Evolutionary conservation across 2,113 vertebrate genomes (phyloP), one percentile per base, ranked within the genome.

Genomic region (Myrmecobius fasciatus): DNA sequence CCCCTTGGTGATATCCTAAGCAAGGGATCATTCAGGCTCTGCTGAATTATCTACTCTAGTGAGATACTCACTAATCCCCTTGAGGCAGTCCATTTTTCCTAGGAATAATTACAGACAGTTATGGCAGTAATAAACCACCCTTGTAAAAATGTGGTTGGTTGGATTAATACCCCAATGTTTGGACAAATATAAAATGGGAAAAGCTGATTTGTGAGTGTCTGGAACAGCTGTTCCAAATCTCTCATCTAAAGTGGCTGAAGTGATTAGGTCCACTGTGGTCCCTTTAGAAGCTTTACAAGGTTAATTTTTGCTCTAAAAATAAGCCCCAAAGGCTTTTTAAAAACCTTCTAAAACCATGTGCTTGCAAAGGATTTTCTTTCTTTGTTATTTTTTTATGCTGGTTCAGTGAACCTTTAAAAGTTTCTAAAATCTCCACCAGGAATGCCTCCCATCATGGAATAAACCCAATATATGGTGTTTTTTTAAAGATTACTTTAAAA

Each of bases 251-350:
- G 83, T 14, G 56, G 49, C 90, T 92, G n/a, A n/a, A 60, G 48
- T 17, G 88, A 93, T 93, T 52, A 56, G 56, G 83, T 49, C 91
- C 89, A 94, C 89, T 5, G 8, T 91, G 92, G 49, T 67, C 97
- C 92, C 97, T 96, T 96, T 98, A 97, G 96, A 95, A 91, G 90
- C 92, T 97, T 97, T 95, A 97, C 43, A 94, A 96, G 94, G 95
- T 96, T 94, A 97, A 97, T 92, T 7, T 92, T 96, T 96, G 93
- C 92, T 95, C 95, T 96, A 94, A 98, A 97, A 96, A 94, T 97
- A 97, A 97, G 94, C 94, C 96, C 91, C 93, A 28, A 88, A 53
- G 92, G 51, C 91, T 96, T 95, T 96, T 96, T 47, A 36, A 96
- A 97, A 96, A 95, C 89, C 90, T 90, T 95, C 96, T 95, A 95